Conservation (phyloP, 2,113 vertebrate species). For the Callithrix jacchus region DNA sequence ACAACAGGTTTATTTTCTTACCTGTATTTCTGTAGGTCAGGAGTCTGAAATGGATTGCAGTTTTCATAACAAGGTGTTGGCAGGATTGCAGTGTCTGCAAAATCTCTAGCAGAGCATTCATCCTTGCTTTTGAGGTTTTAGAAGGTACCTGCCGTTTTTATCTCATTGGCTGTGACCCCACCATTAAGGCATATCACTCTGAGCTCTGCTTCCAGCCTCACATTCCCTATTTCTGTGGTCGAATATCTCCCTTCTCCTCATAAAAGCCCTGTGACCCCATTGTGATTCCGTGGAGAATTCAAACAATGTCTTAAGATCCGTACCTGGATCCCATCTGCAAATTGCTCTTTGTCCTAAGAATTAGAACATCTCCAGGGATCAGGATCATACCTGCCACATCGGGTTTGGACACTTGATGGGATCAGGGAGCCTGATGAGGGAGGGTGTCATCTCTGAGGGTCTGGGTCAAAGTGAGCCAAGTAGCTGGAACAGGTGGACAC, state of each 20-base stretch:
- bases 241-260: not conserved
- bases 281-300: too few species aligned
- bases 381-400: not conserved
- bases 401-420: fast-evolving
- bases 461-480: too few species aligned
- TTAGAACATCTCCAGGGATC: not conserved
- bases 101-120: too few species aligned
- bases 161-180: fast-evolving
- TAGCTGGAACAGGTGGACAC: not conserved
- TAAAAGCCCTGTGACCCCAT: not conserved
- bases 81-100: not conserved
- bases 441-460: too few species aligned
- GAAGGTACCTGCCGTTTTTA: not conserved
- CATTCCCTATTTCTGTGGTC: too few species aligned
- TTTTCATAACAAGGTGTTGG: too few species aligned
- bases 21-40: not conserved
- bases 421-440: not conserved
- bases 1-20: not conserved
- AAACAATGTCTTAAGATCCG: not conserved
- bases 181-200: fast-evolving
- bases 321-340: not conserved
- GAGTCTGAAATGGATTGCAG: not conserved
- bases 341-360: not conserved
- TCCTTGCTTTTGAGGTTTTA: fast-evolving
- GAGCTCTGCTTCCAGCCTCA: not conserved